Evolutionary conservation across 1,140 invertebrate species (phyloP).

Genomic region (Habropoda laboriosa): DNA sequence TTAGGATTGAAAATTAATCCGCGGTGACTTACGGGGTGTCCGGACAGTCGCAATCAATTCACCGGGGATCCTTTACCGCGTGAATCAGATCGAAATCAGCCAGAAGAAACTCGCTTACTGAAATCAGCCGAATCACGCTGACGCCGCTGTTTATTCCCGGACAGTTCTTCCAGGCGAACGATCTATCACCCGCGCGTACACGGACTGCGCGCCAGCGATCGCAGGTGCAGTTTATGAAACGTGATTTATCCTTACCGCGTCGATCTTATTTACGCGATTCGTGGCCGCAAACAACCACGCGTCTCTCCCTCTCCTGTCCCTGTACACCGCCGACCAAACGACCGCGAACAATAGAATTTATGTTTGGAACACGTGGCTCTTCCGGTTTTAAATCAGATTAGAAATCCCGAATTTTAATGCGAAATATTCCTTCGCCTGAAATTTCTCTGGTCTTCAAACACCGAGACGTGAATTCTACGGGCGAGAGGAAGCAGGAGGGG

Average conservation of each 20-base stretch:
- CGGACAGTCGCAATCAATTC: conserved; percentile 58
- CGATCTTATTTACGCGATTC: conserved; percentile 47
- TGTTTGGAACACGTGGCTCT: neutral
- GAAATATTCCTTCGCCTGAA: no score
- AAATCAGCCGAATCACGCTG: conserved; percentile 60
- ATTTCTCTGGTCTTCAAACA: no score
- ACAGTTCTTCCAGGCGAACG: conserved; percentile 51
- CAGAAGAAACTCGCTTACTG: conserved; percentile 59
- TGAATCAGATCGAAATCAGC: conserved; percentile 56
- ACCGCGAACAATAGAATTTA: neutral
- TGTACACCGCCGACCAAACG: neutral
- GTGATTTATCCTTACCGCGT: conserved; percentile 42
- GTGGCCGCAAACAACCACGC: conserved; percentile 9
- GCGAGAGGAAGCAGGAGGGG: no score
- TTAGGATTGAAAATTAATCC: conserved; percentile 58
- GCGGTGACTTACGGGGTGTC: conserved; percentile 47
- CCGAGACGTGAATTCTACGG: no score
- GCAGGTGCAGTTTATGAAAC: conserved; percentile 52
- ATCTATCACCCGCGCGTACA: conserved; percentile 57
- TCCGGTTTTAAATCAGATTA: neutral
- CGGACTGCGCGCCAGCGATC: conserved; percentile 35
- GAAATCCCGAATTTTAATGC: no score
- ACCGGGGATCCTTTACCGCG: conserved; percentile 48
- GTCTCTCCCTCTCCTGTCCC: no score
- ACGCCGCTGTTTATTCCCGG: conserved; percentile 54